Percentiles rank a stretch among this genome's conserved stretches.
Evolutionary conservation across 2,888 invertebrate genomes (phyloP).

Genomic region (Frankliniella fusca): DNA sequence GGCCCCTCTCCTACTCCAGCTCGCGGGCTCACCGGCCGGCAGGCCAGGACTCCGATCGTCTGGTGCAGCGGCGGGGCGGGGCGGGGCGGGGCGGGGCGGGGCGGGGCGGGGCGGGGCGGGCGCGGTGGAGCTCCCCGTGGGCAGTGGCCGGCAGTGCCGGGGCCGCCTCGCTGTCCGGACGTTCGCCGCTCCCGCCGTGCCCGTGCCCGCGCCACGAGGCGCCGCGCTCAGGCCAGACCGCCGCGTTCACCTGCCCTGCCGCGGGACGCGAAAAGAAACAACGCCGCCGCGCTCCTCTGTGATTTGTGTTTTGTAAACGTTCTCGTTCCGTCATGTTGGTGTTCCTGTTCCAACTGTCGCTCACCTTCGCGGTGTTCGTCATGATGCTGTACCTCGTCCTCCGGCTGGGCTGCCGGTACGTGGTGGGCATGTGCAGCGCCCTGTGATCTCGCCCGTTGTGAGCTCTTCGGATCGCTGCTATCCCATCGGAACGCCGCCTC

Average conservation of each 20-base stretch:
- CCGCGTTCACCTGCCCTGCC: background rate
- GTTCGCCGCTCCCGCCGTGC: background rate
- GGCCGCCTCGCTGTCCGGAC: background rate
- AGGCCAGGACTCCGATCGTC: constrained; percentile 17
- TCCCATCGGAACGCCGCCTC: too few species aligned
- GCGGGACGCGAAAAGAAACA: background rate
- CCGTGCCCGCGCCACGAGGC: background rate
- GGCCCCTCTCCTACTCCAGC: background rate
- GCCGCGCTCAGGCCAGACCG: background rate
- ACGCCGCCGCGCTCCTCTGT: background rate
- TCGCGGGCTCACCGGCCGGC: background rate
- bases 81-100: background rate
- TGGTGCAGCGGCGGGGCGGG: constrained; percentile 14
- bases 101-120: background rate
- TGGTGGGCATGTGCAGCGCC: background rate
- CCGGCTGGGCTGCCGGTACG: constrained; percentile 21
- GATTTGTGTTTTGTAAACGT: background rate
- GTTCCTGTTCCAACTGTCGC: constrained; percentile 21
- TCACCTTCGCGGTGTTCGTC: constrained; percentile 16
- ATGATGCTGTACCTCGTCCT: constrained; percentile 12
- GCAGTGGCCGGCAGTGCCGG: background rate
- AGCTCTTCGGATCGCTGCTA: too few species aligned
- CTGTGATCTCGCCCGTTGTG: too few species aligned
- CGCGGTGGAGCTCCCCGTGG: background rate
- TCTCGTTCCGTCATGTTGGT: background rate